Evolutionary conservation across 1,140 invertebrate genomes (phyloP), one percentile per base, ranked within the genome.

Genomic region (Drosophila nigromelanica): DNA sequence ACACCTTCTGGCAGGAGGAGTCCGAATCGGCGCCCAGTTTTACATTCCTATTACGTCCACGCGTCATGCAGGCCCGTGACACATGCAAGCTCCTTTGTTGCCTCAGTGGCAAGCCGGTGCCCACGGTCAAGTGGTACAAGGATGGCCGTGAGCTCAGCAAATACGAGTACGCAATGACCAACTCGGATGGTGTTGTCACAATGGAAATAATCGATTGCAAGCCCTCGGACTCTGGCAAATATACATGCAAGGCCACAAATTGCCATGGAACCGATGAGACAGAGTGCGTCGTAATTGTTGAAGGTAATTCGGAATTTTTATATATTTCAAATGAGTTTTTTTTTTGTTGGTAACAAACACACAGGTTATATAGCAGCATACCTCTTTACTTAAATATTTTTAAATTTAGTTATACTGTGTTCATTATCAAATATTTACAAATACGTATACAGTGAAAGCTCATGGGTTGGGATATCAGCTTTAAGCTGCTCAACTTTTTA

Each of bases 81-180:
- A 97, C 97, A 47, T 98, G 97, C 93, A 99, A 99, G 93, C 94
- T 99, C n/a, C 94, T 99, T 3, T 99, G 98, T 92, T 99, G 98
- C 91, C 94, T 99, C 11, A 96, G 96, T 78, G 98, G 98, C 54
- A 98, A 97, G 92, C 99, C 99, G 73, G 94, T 96, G 67, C 98
- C 99, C 1, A 96, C 97, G 18, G 98, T 98, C 1, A 94, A 94
- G 90, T 95, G 99, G 99, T 98, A 95, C 93, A 99, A 99, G 92
- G 98, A 99, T 91, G 96, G 95, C 24, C 94, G 95, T 60, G 98
- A 99, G 92, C 93, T 99, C 4, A 96, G 95, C 21, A 97, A 97
- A 91, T 96, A 97, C 87, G 97, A 98, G 85, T 98, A 97, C 90
- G 95, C 96, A 24, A 97, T 98, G 95, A 95, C 96, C 0, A 94